Conservation (phyloP, 2,888 invertebrate genomes). For the Sepiola atlantica region DNA sequence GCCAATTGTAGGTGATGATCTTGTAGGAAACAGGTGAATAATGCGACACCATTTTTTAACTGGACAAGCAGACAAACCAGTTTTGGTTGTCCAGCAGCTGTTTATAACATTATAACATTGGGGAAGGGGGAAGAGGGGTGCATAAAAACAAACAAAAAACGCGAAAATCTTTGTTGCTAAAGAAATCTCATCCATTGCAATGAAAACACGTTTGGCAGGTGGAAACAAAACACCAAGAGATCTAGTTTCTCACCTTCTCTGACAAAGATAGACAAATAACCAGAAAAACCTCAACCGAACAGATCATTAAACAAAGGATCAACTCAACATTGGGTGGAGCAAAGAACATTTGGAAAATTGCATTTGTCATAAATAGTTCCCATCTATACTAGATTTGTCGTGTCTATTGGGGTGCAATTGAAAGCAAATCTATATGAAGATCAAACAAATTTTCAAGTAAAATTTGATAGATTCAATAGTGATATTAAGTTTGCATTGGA, state of each 20-base stretch:
- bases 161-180: neutral
- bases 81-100: conserved; percentile 18
- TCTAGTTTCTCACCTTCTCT: neutral
- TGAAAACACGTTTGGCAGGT: neutral
- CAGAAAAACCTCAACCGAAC: neutral
- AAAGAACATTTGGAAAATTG: no score
- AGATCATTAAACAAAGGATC: no score
- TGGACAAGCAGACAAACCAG: neutral
- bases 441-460: no score
- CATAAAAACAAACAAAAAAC: neutral
- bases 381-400: no score
- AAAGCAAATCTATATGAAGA: no score
- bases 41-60: no score
- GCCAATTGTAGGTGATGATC: neutral
- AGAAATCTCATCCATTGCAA: neutral
- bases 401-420: no score
- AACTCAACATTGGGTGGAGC: no score
- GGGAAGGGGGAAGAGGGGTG: neutral
- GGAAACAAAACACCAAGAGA: neutral
- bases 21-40: neutral
- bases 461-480: no score
- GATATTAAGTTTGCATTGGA: no score
- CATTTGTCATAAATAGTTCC: no score
- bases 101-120: neutral
- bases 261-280: neutral